Evolutionary conservation across 2,113 vertebrate species (phyloP).

Genomic region (Tricholaema leucomelas): DNA sequence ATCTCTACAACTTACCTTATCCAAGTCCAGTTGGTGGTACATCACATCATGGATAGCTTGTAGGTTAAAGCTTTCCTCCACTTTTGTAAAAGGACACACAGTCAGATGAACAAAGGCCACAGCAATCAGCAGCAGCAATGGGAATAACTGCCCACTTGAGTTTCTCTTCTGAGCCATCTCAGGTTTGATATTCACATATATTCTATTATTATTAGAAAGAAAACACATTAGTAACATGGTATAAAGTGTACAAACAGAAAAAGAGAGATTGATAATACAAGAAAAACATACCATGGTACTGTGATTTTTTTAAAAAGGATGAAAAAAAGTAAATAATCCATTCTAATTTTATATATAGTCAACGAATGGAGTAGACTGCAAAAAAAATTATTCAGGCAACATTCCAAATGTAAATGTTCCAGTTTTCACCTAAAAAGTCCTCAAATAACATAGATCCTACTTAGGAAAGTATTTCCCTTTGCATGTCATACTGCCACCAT

Average conservation of each 20-base stretch:
- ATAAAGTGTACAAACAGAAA: background rate
- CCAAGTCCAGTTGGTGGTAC: constrained; percentile 85
- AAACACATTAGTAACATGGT: background rate
- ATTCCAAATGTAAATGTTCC: background rate
- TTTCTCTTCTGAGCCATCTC: constrained; percentile 81
- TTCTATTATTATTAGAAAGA: background rate
- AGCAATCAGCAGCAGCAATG: constrained; percentile 70
- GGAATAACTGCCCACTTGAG: constrained; percentile 23
- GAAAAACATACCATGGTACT: background rate
- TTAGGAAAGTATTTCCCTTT: background rate
- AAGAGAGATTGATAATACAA: background rate
- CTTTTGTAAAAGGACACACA: constrained; percentile 91
- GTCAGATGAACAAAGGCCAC: constrained; percentile 81
- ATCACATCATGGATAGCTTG: constrained; percentile 93
- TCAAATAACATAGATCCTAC: background rate
- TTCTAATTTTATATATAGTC: background rate
- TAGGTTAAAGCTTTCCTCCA: constrained; percentile 96
- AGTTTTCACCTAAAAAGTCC: background rate
- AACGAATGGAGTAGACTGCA: background rate
- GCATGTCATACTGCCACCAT: background rate
- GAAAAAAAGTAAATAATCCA: background rate
- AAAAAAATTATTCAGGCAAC: background rate
- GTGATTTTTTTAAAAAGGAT: background rate
- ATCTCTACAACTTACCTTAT: constrained; percentile 75
- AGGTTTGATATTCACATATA: background rate